phyloP scores from a whole-genome alignment of 2,888 invertebrate genomes.

The Cerastoderma edule region DNA sequence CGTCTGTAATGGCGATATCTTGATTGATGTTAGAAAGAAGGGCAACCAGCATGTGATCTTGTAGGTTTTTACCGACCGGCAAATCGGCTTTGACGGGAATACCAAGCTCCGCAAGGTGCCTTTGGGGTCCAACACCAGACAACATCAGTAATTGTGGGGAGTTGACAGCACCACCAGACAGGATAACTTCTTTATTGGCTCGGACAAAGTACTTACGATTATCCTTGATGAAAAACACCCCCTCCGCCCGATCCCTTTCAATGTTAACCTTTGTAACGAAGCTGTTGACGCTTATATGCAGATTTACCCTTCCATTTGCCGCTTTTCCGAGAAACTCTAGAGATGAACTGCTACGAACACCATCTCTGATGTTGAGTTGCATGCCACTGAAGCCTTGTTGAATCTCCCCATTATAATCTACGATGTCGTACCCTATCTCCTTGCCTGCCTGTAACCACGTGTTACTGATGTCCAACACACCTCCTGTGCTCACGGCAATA shows the following conservation, averaged over 20 bases:
- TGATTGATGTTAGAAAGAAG: conserved; percentile 27
- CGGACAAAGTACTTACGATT: conserved; percentile 59
- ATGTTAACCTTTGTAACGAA: conserved; percentile 70
- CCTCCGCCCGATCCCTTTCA: conserved; percentile 68
- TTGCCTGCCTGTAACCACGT: conserved; percentile 46
- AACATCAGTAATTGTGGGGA: conserved; percentile 82
- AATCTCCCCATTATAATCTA: conserved; percentile 50
- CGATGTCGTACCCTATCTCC: conserved; percentile 47
- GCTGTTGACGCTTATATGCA: conserved; percentile 50
- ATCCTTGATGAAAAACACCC: conserved; percentile 69
- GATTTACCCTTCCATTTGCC: conserved; percentile 35
- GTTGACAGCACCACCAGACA: conserved; percentile 82
- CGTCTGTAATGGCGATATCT: conserved; percentile 36
- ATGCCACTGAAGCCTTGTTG: conserved; percentile 48
- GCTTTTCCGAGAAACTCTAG: conserved; percentile 48
- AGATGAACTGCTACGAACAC: conserved; percentile 45
- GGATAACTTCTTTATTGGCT: conserved; percentile 75
- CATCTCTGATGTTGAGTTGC: conserved; percentile 45
- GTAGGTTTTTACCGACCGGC: conserved; percentile 72
- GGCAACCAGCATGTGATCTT: conserved; percentile 42
- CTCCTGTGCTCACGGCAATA: conserved; percentile 51
- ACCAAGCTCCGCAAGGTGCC: conserved; percentile 78
- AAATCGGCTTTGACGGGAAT: conserved; percentile 76
- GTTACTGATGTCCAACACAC: conserved; percentile 39
- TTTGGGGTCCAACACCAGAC: conserved; percentile 81